A percentile compares a stretch with the other conserved stretches of the same genome.
phyloP scores from a whole-genome alignment of 2,113 vertebrate species.

The Pseudonaja textilis region DNA sequence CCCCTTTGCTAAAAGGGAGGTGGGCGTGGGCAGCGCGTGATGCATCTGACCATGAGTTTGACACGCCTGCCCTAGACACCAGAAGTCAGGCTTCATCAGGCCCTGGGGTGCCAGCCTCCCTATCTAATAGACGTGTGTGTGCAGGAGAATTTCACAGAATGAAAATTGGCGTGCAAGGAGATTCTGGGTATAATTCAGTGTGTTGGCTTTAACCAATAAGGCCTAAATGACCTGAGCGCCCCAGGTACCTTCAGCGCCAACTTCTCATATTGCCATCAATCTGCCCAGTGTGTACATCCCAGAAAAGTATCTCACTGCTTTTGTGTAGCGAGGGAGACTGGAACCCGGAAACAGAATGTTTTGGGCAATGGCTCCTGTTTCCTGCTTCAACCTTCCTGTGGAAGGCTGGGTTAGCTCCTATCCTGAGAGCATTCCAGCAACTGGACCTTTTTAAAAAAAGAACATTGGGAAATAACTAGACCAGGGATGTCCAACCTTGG shows the following conservation, averaged over 20 bases:
- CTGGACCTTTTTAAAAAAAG: neutral
- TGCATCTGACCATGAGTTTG: no score
- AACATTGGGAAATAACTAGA: neutral
- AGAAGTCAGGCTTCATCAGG: neutral
- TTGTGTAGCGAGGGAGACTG: neutral
- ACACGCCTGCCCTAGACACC: no score
- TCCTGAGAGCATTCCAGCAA: neutral
- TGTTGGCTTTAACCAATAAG: neutral
- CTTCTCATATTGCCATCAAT: neutral
- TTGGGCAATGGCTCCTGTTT: neutral
- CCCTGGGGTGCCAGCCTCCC: neutral
- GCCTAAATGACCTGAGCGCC: neutral
- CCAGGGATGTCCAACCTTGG: no score
- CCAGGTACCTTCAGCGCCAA: neutral
- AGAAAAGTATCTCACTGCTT: neutral
- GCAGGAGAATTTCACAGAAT: neutral
- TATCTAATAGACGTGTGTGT: neutral
- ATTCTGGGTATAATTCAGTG: neutral
- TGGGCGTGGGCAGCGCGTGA: no score
- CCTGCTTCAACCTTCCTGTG: neutral
- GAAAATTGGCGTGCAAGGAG: neutral
- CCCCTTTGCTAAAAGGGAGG: no score
- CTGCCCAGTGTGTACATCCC: neutral
- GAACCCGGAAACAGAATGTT: neutral
- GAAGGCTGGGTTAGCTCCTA: neutral